These are phyloP conservation scores for Tapera naevia DNA, from an alignment of 2,797 vertebrate species.

Conservation along the genomic window DNA sequence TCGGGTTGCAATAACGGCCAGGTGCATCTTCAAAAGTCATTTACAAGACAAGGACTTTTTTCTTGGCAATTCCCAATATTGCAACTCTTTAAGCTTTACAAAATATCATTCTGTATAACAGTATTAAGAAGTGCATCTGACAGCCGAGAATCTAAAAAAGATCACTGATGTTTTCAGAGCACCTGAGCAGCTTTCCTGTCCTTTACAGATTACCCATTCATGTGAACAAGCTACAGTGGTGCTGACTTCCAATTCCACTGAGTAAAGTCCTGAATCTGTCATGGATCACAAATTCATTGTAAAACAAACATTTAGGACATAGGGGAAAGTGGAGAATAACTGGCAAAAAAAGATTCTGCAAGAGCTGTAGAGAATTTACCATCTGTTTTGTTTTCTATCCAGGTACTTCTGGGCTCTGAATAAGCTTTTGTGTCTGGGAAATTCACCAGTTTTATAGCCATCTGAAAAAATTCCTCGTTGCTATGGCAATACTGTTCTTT, in stretches of 20 bases:
- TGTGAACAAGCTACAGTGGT: not conserved
- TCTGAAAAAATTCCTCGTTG: constrained; percentile 79
- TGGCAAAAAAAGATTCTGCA: constrained; percentile 54
- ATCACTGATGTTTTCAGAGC: not conserved
- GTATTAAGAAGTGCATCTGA: not conserved
- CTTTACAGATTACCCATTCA: not conserved
- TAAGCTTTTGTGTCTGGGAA: constrained; percentile 78
- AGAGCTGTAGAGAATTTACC: constrained; percentile 71
- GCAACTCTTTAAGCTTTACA: not conserved
- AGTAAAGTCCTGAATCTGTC: not conserved
- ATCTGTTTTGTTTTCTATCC: constrained; percentile 82
- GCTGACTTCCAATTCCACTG: not conserved
- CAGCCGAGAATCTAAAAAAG: not conserved
- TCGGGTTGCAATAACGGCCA: not conserved
- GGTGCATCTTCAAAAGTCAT: not conserved
- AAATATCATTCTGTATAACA: not conserved
- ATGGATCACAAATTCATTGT: not conserved
- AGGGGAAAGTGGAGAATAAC: constrained; percentile 13
- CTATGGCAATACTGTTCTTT: constrained; percentile 81
- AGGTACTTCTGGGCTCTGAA: constrained; percentile 78
- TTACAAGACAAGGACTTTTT: not conserved
- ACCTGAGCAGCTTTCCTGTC: not conserved
- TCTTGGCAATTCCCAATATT: not conserved
- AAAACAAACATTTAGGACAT: constrained; percentile 42
- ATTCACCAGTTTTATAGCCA: constrained; percentile 77